Percentiles rank a stretch among this genome's conserved stretches.
These are phyloP conservation scores for Dendronephthya gigantea DNA, from an alignment of 64 coral and sea anemone species.

Conservation along the genomic window DNA sequence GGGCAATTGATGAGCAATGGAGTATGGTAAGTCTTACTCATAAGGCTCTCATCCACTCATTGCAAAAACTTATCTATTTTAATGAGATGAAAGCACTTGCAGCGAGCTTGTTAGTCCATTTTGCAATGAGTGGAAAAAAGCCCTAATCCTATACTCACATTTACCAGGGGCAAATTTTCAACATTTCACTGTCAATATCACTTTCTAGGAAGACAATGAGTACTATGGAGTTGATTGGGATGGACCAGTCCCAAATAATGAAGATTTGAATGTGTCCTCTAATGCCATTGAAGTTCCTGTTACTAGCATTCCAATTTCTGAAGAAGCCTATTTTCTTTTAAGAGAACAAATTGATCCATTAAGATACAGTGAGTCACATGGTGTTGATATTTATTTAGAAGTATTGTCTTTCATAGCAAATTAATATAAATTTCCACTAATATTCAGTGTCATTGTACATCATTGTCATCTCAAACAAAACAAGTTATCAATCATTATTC, in stretches of 20 bases:
- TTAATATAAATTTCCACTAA: too few species aligned
- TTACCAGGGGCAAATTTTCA: too few species aligned
- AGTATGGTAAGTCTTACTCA: too few species aligned
- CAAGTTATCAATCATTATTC: neutral
- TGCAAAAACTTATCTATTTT: too few species aligned
- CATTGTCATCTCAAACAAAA: neutral
- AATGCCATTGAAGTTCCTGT: neutral
- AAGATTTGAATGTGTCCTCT: neutral
- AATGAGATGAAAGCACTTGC: too few species aligned
- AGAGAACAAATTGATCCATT: slow-evolving; percentile 1
- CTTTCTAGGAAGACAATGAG: neutral
- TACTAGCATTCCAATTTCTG: neutral
- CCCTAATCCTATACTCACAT: too few species aligned
- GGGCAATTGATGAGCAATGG: too few species aligned
- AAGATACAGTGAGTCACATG: neutral
- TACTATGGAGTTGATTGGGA: neutral
- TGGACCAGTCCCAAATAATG: neutral
- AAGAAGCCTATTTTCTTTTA: neutral
- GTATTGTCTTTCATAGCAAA: neutral
- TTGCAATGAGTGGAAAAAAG: too few species aligned
- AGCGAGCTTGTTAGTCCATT: too few species aligned
- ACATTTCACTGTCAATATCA: too few species aligned
- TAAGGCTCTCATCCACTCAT: too few species aligned
- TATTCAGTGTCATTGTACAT: too few species aligned
- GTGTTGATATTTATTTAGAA: slow-evolving; percentile 2